Evolutionary conservation across 2,888 invertebrate species (phyloP).

Genomic region (Watsonalla cultraria): DNA sequence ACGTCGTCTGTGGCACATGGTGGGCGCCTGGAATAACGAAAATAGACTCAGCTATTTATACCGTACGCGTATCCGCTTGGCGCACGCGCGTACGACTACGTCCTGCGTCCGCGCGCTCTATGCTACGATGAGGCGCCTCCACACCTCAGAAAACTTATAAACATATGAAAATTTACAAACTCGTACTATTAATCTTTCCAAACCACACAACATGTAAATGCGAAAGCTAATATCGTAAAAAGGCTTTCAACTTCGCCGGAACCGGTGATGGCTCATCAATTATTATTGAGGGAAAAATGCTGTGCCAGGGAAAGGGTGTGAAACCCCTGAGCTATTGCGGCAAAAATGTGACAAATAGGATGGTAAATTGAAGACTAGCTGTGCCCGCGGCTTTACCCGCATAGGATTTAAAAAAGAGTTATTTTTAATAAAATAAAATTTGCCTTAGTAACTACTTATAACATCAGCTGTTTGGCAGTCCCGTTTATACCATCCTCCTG

Average conservation of each 20-base stretch:
- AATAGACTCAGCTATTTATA: constrained; percentile 74
- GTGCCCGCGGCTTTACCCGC: no score
- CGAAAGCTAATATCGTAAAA: constrained; percentile 20
- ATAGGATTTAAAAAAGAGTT: no score
- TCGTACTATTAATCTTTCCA: background rate
- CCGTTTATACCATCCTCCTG: no score
- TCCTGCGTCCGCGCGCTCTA: constrained; percentile 34
- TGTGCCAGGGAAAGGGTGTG: constrained; percentile 32
- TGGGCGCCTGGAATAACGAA: constrained; percentile 62
- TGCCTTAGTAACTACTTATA: no score
- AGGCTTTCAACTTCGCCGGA: constrained; percentile 36
- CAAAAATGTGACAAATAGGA: constrained; percentile 11
- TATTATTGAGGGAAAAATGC: constrained; percentile 46
- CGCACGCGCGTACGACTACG: constrained; percentile 51
- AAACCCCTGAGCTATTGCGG: constrained; percentile 23
- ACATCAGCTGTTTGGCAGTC: no score
- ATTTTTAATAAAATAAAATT: no score
- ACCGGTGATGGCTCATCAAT: constrained; percentile 62
- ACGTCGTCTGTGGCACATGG: constrained; percentile 63
- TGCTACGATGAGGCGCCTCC: constrained; percentile 44
- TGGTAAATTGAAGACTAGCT: no score
- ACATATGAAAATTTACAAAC: background rate
- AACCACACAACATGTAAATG: background rate
- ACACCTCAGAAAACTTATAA: constrained; percentile 2
- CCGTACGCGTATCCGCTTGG: constrained; percentile 64